These are phyloP conservation scores for Camarhynchus parvulus DNA, from an alignment of 2,113 vertebrate genomes.

Conservation along the genomic window DNA sequence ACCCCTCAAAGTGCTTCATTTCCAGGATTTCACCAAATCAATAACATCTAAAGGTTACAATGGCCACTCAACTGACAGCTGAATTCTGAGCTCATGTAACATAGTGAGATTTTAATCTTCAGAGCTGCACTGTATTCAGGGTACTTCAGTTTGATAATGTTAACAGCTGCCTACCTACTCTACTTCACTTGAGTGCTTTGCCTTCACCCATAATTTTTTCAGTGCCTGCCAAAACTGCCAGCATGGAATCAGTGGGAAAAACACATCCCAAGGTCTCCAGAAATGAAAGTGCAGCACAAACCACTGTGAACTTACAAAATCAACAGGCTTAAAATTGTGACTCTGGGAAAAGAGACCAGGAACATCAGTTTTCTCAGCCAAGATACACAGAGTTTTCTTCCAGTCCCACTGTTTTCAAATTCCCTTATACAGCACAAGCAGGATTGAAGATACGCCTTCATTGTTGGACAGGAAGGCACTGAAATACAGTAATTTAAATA, in stretches of 20 bases:
- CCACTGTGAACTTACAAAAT: constrained; percentile 28
- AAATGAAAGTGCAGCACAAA: neutral
- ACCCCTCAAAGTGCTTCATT: neutral
- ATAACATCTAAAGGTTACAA: rapidly evolving
- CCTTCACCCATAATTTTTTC: neutral
- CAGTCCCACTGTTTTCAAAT: constrained; percentile 16
- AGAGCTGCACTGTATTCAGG: neutral
- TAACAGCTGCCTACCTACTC: neutral
- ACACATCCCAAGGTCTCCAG: neutral
- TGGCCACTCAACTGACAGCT: neutral
- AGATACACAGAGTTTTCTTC: constrained; percentile 23
- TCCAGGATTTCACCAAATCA: neutral
- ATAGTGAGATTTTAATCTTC: neutral
- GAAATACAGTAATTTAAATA: constrained; percentile 9
- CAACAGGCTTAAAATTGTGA: constrained; percentile 2
- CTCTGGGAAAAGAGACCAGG: neutral
- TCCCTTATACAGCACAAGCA: neutral
- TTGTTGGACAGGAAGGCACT: neutral
- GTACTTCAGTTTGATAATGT: neutral
- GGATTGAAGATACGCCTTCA: neutral
- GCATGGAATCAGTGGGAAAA: neutral
- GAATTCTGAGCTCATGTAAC: neutral
- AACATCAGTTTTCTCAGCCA: constrained; percentile 24
- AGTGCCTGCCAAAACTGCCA: neutral
- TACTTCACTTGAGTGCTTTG: neutral